Conservation (phyloP, 2,888 invertebrate species). For the Pycnomerus fuliginosus region DNA sequence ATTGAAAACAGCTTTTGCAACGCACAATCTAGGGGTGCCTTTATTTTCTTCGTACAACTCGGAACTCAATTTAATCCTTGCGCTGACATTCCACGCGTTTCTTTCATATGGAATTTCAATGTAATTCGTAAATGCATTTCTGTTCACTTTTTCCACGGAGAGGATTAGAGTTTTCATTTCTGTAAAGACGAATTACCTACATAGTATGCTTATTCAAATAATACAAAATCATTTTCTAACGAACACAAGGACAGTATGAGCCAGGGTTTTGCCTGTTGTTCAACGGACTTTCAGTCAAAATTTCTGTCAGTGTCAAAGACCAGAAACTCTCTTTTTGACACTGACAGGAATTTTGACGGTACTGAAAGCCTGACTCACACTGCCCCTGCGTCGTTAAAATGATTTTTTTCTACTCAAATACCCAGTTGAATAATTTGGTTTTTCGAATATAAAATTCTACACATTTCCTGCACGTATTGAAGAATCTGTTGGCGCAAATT, state of each 20-base stretch:
- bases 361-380: too few relatives aligned
- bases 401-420: neutral
- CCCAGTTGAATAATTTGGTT: constrained; percentile 8
- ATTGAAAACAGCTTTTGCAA: constrained; percentile 16
- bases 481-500: constrained; percentile 12
- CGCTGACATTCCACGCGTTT: constrained; percentile 16
- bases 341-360: too few relatives aligned
- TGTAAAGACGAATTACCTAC: too few relatives aligned
- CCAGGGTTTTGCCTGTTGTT: too few relatives aligned
- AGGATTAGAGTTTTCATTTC: constrained; percentile 19
- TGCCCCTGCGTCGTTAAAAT: neutral
- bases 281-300: neutral
- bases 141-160: constrained; percentile 16
- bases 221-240: too few relatives aligned
- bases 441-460: constrained; percentile 8
- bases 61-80: constrained; percentile 14
- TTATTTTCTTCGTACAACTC: too few relatives aligned
- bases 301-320: too few relatives aligned
- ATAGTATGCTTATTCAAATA: too few relatives aligned
- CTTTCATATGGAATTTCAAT: constrained; percentile 17
- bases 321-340: too few relatives aligned
- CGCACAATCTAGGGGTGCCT: constrained; percentile 5
- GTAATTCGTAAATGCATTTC: constrained; percentile 10
- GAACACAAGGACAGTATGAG: too few relatives aligned
- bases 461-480: constrained; percentile 16